These are phyloP conservation scores for Harpegnathos saltator DNA, from an alignment of 1,140 invertebrate species.

Conservation along the genomic window DNA sequence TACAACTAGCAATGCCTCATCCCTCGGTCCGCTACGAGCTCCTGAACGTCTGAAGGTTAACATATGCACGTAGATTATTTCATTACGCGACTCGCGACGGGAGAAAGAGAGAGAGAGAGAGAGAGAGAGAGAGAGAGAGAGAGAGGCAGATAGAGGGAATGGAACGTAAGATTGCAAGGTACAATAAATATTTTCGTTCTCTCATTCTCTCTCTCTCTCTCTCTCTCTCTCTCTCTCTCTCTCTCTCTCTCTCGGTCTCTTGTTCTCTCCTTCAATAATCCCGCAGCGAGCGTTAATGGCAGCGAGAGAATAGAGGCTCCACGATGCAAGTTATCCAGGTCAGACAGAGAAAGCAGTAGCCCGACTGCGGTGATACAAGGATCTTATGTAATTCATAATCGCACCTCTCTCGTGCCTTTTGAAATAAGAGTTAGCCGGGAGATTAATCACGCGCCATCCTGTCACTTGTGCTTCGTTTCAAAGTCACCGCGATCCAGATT, in stretches of 20 bases:
- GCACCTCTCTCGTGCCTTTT: conserved; percentile 64
- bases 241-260: conserved; percentile 3
- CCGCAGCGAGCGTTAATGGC: conserved; percentile 26
- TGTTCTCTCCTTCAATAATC: neutral
- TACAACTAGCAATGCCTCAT: neutral
- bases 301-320: conserved; percentile 68
- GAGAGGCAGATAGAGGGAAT: no score
- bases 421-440: conserved; percentile 58
- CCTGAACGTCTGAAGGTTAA: neutral
- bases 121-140: no score
- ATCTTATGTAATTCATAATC: conserved; percentile 81
- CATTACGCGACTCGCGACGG: neutral
- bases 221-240: no score
- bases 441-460: conserved; percentile 37
- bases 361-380: conserved; percentile 74
- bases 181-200: neutral
- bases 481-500: conserved; percentile 17
- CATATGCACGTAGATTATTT: neutral
- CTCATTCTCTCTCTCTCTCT: neutral
- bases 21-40: neutral
- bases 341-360: conserved; percentile 81
- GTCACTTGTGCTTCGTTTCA: conserved; percentile 14
- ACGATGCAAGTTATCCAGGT: conserved; percentile 79
- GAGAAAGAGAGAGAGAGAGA: no score
- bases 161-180: neutral